Evolutionary conservation across 2,888 invertebrate genomes (phyloP), one percentile per base, ranked within the genome.

Genomic region (Anoplius nigerrimus): DNA sequence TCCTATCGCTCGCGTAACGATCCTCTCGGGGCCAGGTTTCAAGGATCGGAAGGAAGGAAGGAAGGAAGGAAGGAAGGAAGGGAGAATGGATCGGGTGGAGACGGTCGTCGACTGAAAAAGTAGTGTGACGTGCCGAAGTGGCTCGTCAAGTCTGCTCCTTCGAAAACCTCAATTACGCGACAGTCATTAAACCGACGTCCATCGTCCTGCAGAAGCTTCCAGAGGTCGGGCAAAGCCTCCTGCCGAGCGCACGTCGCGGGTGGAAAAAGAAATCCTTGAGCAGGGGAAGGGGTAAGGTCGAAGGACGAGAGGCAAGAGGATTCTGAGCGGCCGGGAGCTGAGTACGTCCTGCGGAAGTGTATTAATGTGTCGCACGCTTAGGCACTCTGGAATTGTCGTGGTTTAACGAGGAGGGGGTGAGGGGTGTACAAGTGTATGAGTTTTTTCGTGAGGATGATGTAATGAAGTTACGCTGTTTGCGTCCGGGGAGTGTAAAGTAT

Each of bases 101-200:
- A 22, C 34, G 34, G 34, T 34, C 11, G 34, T 1, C 34, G 34
- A 13, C 34, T 34, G 71, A 75, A 58, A 70, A 72, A 73, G 56
- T 74, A 72, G 62, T 57, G 52, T 48, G 69, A 75, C 76, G 78
- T 78, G 81, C 71, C 72, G 65, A 73, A 78, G 76, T 75, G 73
- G 62, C 66, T 64, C 11, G 56, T 62, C 53, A 53, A 69, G 58
- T 71, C 58, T 46, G 54, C 61, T 60, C 57, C 66, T 54, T 69
- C 66, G 60, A 69, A 74, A 61, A 65, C 69, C 77, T 75, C 74
- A 78, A 75, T 78, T 74, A 67, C 67, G 67, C 68, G 71, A 62
- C 75, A 42, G 70, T 81, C 80, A 72, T 81, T 81, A 48, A 48
- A 48, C 16, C 48, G 48, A 5, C 48, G 48, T 5, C 16, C 48